Percentiles rank a stretch among this genome's conserved stretches.
These are phyloP conservation scores for Athene cunicularia DNA, from an alignment of 2,113 vertebrate species.

Conservation along the genomic window DNA sequence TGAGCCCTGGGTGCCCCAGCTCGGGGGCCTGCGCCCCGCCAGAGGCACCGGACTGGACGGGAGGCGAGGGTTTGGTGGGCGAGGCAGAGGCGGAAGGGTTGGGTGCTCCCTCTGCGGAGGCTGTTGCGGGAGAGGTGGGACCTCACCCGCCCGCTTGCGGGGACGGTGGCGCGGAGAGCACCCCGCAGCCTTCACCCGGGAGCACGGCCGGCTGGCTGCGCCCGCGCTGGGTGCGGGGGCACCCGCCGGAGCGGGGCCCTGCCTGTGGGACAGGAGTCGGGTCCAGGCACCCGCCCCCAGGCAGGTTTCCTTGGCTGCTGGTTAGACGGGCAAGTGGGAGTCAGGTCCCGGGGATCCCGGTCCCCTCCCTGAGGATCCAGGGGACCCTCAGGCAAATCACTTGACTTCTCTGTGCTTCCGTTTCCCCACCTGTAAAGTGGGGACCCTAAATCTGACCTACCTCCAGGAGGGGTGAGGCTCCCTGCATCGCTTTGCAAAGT, in stretches of 20 bases:
- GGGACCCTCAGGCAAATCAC: not conserved
- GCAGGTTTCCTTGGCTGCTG: not conserved
- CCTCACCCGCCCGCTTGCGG: not conserved
- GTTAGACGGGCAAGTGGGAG: not conserved
- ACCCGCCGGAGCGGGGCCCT: rapidly evolving
- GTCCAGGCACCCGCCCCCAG: not conserved
- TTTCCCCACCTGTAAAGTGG: not conserved
- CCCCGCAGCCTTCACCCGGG: not conserved
- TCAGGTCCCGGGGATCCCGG: not conserved
- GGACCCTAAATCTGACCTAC: not conserved
- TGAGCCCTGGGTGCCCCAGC: not conserved
- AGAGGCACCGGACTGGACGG: not conserved
- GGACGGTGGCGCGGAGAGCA: not conserved
- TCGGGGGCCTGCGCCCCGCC: not conserved
- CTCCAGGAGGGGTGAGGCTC: not conserved
- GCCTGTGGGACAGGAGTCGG: not conserved
- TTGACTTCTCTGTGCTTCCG: not conserved
- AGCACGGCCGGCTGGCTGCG: rapidly evolving
- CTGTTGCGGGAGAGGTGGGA: not conserved
- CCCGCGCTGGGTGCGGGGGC: not conserved
- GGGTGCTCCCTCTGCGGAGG: not conserved
- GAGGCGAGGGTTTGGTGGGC: not conserved
- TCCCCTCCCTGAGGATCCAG: not conserved
- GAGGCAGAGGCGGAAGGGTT: not conserved
- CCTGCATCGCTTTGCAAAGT: not conserved